Percentiles rank a stretch among this genome's conserved stretches.
Conservation (phyloP, 2,797 vertebrate species). For the Todus mexicanus region DNA sequence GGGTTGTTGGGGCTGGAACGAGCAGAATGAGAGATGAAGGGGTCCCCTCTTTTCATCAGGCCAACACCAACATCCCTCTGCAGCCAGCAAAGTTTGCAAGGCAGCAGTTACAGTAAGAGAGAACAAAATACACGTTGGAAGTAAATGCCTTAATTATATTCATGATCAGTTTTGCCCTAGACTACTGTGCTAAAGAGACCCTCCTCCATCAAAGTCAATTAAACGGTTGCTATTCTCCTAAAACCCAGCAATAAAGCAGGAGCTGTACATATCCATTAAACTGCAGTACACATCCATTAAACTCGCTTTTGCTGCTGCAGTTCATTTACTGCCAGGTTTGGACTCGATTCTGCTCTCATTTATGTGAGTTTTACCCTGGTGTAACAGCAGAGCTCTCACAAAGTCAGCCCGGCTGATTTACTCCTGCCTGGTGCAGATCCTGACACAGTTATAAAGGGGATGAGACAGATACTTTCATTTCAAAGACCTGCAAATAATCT, state of each 20-base stretch:
- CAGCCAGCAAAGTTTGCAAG: neutral
- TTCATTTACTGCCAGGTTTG: neutral
- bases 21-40: neutral
- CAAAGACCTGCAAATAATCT: neutral
- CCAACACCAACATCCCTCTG: neutral
- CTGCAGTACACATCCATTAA: neutral
- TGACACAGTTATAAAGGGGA: neutral
- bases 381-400: neutral
- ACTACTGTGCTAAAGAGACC: neutral
- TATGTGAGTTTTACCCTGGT: neutral
- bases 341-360: neutral
- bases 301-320: neutral
- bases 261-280: slow-evolving; percentile 18
- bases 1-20: neutral
- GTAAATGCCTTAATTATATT: slow-evolving; percentile 14
- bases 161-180: neutral
- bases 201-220: slow-evolving; percentile 38
- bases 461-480: neutral
- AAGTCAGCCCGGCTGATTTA: neutral
- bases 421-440: neutral
- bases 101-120: neutral
- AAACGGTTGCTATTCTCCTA: neutral
- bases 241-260: neutral
- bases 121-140: neutral
- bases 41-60: neutral